A percentile compares a stretch with the other conserved stretches of the same genome.
Evolutionary conservation across 2,797 vertebrate genomes (phyloP).

Genomic region (Amblyopsis hoosieri): DNA sequence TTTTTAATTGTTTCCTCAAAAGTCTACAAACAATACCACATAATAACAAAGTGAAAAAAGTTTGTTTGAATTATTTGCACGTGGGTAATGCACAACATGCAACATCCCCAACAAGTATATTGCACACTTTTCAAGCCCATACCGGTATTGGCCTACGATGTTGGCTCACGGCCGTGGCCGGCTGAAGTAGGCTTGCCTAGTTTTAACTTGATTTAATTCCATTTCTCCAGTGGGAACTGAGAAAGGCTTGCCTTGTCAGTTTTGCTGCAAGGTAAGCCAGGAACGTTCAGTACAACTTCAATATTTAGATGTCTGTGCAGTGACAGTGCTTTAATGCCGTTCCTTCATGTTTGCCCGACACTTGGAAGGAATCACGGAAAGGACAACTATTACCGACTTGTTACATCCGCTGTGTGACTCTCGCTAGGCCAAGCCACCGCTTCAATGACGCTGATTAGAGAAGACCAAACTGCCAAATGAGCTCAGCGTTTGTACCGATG

Average conservation of each 20-base stretch:
- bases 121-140: too few relatives aligned
- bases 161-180: too few relatives aligned
- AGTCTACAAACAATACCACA: too few relatives aligned
- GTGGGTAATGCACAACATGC: too few relatives aligned
- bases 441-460: slow-evolving; percentile 9
- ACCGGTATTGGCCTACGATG: too few relatives aligned
- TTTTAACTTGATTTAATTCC: not conserved
- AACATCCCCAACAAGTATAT: too few relatives aligned
- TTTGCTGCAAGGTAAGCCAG: not conserved
- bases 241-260: not conserved
- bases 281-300: not conserved
- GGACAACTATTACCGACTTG: slow-evolving; percentile 24
- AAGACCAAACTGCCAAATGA: not conserved
- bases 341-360: not conserved
- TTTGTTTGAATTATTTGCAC: too few relatives aligned
- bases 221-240: not conserved
- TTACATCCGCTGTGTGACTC: slow-evolving; percentile 9
- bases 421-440: not conserved
- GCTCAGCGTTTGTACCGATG: slow-evolving; percentile 19
- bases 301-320: not conserved
- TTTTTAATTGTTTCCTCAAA: too few relatives aligned
- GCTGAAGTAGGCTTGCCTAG: too few relatives aligned
- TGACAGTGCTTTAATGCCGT: not conserved
- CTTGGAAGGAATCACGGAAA: slow-evolving; percentile 8
- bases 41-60: too few relatives aligned